Base-by-base conservation (phyloP, 2,797 vertebrate genomes). In the Aldrovandia affinis region DNA sequence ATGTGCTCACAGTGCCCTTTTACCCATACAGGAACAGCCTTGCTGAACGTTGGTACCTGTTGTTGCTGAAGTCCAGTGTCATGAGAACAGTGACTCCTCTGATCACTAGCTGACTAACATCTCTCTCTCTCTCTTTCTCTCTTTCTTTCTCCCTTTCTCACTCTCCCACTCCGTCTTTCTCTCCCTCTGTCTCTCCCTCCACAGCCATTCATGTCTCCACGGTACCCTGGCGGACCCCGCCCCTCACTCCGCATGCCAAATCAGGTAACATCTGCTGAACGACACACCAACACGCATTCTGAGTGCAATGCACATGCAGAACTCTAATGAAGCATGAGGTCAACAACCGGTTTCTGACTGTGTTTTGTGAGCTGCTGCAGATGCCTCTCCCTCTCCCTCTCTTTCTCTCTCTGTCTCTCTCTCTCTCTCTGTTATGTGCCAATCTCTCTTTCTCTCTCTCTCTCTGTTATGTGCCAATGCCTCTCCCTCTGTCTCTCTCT, bases 181-280 rank as follows among this genome's bases (percentile, higher is more conserved):
- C 33, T 15, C 70, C 25, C 39, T 22, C 70, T 44, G 25, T 44
- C 70, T 22, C 3, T 75, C 36, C 44, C 70, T 42, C 70, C 36
- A 15, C 91, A 98, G 97, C 96, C 97, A 81, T 98, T 98, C 94
- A 97, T 98, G 97, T 97, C 97, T 87, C 96, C 97, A 33, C 93
- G 97, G 84, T 98, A 97, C 93, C 96, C 97, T 83, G 97, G 96
- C 83, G 96, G 97, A 75, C 96, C 96, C 83, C 94, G 97, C 85
- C 96, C 97, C 86, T 84, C 96, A 28, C 95, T 97, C 85, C 95
- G 97, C 89, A 97, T 98, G 96, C 95, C 97, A 83, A 96, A 94
- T 93, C 97, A 96, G 95, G 96, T 96, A n/a, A 90, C 91, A 90
- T 59, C 1, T 1, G 20, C 54, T 12, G 36, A 22, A 47, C 36